These are phyloP conservation scores for Capreolus pygargus DNA, from an alignment of 2,113 vertebrate genomes.

Conservation along the genomic window DNA sequence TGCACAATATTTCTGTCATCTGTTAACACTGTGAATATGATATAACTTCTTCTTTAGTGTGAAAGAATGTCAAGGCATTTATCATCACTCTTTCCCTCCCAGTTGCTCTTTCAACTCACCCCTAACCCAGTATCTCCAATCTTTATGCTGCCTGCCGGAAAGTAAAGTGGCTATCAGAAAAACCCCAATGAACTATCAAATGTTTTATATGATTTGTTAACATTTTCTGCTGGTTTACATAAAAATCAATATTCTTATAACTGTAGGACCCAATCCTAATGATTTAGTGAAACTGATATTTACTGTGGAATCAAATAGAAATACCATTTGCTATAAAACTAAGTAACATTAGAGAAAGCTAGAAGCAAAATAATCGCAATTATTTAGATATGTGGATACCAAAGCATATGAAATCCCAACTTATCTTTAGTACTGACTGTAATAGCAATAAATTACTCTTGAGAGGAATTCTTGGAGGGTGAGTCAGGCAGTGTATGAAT, in stretches of 20 bases:
- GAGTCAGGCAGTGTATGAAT: background rate
- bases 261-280: background rate
- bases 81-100: background rate
- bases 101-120: background rate
- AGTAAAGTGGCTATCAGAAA: slow-evolving; percentile 22
- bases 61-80: background rate
- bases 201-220: slow-evolving; percentile 51
- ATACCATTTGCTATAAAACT: background rate
- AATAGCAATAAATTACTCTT: background rate
- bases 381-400: background rate
- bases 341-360: slow-evolving; percentile 49
- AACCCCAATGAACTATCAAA: slow-evolving; percentile 48
- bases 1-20: background rate
- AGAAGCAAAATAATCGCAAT: background rate
- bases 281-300: slow-evolving; percentile 64
- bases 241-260: slow-evolving; percentile 54
- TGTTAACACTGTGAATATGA: slow-evolving; percentile 25
- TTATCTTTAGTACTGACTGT: background rate
- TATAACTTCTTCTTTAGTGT: background rate
- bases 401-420: background rate
- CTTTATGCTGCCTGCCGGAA: background rate
- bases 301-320: slow-evolving; percentile 41
- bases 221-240: slow-evolving; percentile 68
- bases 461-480: background rate
- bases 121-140: background rate